These are phyloP conservation scores for Pipistrellus pygmaeus DNA, from an alignment of 2,797 vertebrate species.

Conservation along the genomic window DNA sequence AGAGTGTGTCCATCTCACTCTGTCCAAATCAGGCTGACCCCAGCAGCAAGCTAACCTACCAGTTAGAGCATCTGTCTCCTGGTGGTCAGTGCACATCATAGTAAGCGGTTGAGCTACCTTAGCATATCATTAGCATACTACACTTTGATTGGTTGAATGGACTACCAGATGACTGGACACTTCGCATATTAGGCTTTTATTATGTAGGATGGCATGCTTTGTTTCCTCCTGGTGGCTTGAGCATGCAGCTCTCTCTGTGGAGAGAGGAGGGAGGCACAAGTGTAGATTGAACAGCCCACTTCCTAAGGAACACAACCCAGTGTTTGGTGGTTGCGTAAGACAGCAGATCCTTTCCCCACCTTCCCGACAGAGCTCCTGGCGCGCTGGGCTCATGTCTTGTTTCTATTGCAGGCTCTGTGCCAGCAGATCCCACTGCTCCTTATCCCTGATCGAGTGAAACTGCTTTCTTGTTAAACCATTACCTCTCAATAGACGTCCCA, in stretches of 20 bases:
- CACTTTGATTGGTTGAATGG: no score
- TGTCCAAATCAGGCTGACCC: no score
- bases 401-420: background rate
- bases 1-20: no score
- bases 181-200: no score
- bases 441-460: conserved; percentile 7
- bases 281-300: background rate
- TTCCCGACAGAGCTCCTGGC: background rate
- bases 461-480: background rate
- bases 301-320: background rate
- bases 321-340: background rate
- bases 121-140: no score
- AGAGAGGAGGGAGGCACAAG: background rate
- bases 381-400: background rate
- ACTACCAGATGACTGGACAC: no score
- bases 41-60: no score
- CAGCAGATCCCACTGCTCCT: background rate
- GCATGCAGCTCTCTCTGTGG: background rate
- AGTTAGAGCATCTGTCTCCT: no score
- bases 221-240: background rate
- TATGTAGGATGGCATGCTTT: no score
- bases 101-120: no score
- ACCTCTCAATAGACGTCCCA: background rate
- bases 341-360: no score
- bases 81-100: no score